Evolutionary conservation across 2,113 vertebrate species (phyloP).

Genomic region (Arothron firmamentum): DNA sequence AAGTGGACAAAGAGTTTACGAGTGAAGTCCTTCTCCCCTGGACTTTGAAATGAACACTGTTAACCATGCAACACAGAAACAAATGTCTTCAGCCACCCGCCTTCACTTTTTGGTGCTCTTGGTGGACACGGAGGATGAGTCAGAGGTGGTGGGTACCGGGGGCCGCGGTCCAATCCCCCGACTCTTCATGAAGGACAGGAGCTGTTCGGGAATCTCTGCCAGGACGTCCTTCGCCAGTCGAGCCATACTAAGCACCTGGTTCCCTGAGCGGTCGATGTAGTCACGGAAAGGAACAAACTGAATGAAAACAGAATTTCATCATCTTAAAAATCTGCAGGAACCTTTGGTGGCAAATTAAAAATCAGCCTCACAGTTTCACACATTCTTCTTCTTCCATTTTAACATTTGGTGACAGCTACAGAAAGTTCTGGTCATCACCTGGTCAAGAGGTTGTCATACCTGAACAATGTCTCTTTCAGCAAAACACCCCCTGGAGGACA

Average conservation of each 20-base stretch:
- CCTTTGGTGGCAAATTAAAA: no score
- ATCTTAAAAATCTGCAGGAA: no score
- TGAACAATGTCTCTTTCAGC: slow-evolving; percentile 95
- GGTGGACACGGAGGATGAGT: slow-evolving; percentile 26
- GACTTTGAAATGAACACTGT: neutral
- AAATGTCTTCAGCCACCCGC: no score
- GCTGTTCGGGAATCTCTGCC: slow-evolving; percentile 90
- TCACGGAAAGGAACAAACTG: slow-evolving; percentile 94
- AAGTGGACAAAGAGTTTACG: slow-evolving; percentile 1
- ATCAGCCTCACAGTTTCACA: no score
- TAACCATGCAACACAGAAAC: slow-evolving; percentile 17
- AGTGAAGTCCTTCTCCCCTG: neutral
- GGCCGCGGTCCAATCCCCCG: slow-evolving; percentile 83
- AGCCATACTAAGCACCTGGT: slow-evolving; percentile 93
- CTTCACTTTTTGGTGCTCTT: neutral
- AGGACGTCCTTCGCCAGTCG: slow-evolving; percentile 89
- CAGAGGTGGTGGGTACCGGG: slow-evolving; percentile 44
- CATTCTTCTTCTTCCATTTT: no score
- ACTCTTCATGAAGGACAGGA: slow-evolving; percentile 91
- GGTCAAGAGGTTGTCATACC: slow-evolving; percentile 54
- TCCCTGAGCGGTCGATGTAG: slow-evolving; percentile 88
- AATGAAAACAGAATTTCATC: neutral
- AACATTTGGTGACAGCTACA: no score
- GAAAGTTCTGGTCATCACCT: neutral
- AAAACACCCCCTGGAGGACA: slow-evolving; percentile 86